Percentiles rank a stretch among this genome's conserved stretches.
Conservation (phyloP, 64 coral and sea anemone species). For the Anthopleura sola region DNA sequence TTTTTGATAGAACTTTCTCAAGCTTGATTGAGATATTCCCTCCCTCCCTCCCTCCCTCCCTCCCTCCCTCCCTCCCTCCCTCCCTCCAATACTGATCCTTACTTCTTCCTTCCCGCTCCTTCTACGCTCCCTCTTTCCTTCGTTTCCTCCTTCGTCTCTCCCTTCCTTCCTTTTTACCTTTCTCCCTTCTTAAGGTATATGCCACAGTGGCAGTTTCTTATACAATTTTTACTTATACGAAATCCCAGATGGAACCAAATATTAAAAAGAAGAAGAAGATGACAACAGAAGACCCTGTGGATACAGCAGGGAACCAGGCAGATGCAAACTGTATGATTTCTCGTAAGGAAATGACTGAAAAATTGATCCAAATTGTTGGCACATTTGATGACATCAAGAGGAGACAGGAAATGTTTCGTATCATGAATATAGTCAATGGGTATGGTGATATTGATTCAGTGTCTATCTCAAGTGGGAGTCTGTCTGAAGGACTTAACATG, state of each 20-base stretch:
- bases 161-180: background rate
- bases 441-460: conserved; percentile 37
- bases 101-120: background rate
- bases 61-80: background rate
- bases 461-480: conserved; percentile 28
- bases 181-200: background rate
- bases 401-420: conserved; percentile 12
- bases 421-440: conserved; percentile 23
- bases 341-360: conserved; percentile 21
- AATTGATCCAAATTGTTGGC: conserved; percentile 15
- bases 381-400: conserved; percentile 3
- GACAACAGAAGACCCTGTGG: background rate
- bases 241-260: background rate
- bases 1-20: too few species aligned
- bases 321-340: background rate
- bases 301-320: background rate
- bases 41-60: background rate
- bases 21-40: too few species aligned
- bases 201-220: background rate
- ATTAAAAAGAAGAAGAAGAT: background rate
- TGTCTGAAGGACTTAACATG: conserved; percentile 22
- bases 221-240: background rate
- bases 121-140: background rate
- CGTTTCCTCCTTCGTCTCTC: too few species aligned
- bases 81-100: background rate